Percentiles rank a stretch among this genome's conserved stretches.
Conservation (phyloP, 2,797 vertebrate genomes). For the Adelosebastes latens region DNA sequence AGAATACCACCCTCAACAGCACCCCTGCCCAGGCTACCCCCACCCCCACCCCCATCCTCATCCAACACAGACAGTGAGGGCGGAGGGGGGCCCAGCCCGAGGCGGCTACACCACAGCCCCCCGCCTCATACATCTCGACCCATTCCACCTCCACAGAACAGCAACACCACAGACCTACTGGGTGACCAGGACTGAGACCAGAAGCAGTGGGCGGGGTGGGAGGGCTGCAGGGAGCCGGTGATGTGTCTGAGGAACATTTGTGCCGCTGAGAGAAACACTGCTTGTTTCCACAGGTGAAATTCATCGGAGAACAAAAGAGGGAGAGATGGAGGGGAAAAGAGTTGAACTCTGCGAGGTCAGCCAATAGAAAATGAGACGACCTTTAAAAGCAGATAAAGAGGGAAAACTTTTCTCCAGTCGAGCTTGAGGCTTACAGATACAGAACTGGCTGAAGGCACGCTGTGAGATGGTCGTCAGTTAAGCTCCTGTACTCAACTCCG, state of each 20-base stretch:
- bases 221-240: not conserved
- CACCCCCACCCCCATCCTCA: constrained; percentile 80
- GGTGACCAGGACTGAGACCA: constrained; percentile 79
- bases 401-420: constrained; percentile 10
- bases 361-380: not conserved
- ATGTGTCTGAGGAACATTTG: constrained; percentile 17
- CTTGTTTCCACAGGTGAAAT: constrained; percentile 41
- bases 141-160: constrained; percentile 76
- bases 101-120: constrained; percentile 79
- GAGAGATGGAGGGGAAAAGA: not conserved
- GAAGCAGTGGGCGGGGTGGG: not conserved
- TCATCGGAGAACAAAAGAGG: constrained; percentile 22
- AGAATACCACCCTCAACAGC: constrained; percentile 79
- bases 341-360: constrained; percentile 4
- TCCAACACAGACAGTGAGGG: constrained; percentile 87
- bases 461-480: constrained; percentile 1
- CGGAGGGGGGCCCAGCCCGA: constrained; percentile 81
- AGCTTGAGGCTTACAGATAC: constrained; percentile 23
- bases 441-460: not conserved
- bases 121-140: constrained; percentile 70
- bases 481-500: not conserved
- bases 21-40: constrained; percentile 75
- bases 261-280: constrained; percentile 43
- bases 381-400: constrained; percentile 20
- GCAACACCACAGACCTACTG: constrained; percentile 81